These are phyloP conservation scores for Nephrotoma appendiculata DNA, from an alignment of 2,888 invertebrate genomes.

Conservation along the genomic window DNA sequence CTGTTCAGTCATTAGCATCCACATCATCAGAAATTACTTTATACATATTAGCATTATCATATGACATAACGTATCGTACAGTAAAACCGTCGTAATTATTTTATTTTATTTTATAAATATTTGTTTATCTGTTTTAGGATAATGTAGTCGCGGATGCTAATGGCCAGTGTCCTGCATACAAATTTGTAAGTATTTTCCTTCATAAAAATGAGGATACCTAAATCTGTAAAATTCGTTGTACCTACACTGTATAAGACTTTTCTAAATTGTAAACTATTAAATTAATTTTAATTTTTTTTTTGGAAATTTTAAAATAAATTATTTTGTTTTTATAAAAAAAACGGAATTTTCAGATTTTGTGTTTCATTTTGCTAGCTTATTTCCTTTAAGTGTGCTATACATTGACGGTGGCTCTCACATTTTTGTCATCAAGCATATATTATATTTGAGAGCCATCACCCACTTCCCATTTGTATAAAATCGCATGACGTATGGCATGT, in stretches of 20 bases:
- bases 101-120: background rate
- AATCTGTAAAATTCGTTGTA: background rate
- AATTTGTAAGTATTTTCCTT: slow-evolving; percentile 2
- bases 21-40: background rate
- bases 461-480: background rate
- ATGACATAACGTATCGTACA: background rate
- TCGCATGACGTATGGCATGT: background rate
- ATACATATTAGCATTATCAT: background rate
- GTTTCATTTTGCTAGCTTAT: background rate
- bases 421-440: background rate
- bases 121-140: background rate
- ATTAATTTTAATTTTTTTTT: background rate
- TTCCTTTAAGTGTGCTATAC: background rate
- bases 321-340: background rate
- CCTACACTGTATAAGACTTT: background rate
- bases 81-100: background rate
- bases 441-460: background rate
- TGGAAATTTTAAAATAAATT: background rate
- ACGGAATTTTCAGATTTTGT: background rate
- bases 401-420: background rate
- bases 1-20: background rate
- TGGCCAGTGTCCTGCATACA: background rate
- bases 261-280: background rate
- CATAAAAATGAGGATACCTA: background rate
- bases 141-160: background rate